Evolutionary conservation across 1,140 invertebrate species (phyloP), one percentile per base, ranked within the genome.

Genomic region (Spodoptera frugiperda): DNA sequence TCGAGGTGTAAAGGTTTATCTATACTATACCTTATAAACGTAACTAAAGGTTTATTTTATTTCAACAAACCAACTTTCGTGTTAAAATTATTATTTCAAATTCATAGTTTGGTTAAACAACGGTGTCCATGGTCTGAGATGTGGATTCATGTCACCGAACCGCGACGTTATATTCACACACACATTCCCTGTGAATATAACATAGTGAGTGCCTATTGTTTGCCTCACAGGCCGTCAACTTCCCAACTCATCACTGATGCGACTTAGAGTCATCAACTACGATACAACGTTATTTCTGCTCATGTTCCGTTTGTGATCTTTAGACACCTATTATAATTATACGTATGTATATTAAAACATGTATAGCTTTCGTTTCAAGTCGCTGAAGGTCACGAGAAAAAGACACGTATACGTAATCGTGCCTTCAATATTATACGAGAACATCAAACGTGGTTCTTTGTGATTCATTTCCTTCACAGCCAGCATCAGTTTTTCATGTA

Each of bases 171-270:
- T 19, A 48, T 33, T 63, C 72, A 54, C 74, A 76, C 74, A 21
- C 48, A 63, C 74, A 63, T 68, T 49, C 61, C 74, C 46, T 67
- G 59, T 55, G 73, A 76, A 76, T 76, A 15, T 54, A 63, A 48
- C 33, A 25, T 25, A 46, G 39, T 46, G 51, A 57, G 1, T 71
- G 17, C 39, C 51, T 21, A 72, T 46, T 76, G 48, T 76, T 68
- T 55, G 49, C 14, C 63, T 15, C 2, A 25, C 44, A 49, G 19
- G 44, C 63, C 63, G 19, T 44, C 19, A 67, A 17, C 44, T 48
- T 67, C 44, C 49, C 44, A 49, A 48, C 17, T 25, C 39, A 48
- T 65, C 39, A 17, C 39, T 49, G 12, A 67, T 67, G 59, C 46
- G 44, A 21, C 39, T 48, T 49, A 49, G 19, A 21, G 19, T 21